phyloP scores from a whole-genome alignment of 2,113 vertebrate species.

The Pachycephala philippinensis region DNA sequence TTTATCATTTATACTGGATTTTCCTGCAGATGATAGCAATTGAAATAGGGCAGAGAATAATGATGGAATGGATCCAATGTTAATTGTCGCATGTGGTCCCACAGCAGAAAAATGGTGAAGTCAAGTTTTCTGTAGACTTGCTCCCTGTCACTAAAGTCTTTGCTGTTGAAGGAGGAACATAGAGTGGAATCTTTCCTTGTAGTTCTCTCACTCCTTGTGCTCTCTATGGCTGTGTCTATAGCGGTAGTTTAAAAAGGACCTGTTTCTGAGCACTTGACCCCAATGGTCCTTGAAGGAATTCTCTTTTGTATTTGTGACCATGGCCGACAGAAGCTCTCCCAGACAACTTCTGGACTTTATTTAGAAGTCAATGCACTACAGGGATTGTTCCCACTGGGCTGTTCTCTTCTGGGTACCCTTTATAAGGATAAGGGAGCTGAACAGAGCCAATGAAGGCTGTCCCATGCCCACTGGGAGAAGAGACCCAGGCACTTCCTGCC shows the following conservation, averaged over 20 bases:
- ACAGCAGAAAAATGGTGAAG: not conserved
- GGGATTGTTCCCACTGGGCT: not conserved
- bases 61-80: not conserved
- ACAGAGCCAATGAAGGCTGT: not conserved
- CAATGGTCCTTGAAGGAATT: not conserved
- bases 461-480: fast-evolving
- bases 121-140: not conserved
- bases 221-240: not conserved
- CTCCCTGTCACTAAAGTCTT: not conserved
- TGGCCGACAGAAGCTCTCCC: fast-evolving
- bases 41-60: not conserved
- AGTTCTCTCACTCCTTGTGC: not conserved
- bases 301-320: not conserved
- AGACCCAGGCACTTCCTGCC: not conserved
- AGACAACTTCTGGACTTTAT: not conserved
- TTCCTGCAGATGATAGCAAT: not conserved
- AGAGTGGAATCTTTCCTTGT: not conserved
- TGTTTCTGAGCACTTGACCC: not conserved
- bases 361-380: not conserved
- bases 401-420: not conserved
- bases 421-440: not conserved
- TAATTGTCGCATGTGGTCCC: not conserved
- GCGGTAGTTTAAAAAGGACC: not conserved
- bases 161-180: not conserved
- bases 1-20: not conserved